Evolutionary conservation across 2,888 invertebrate genomes (phyloP), one percentile per base, ranked within the genome.

Genomic region (Branchinecta sandiegonensis): DNA sequence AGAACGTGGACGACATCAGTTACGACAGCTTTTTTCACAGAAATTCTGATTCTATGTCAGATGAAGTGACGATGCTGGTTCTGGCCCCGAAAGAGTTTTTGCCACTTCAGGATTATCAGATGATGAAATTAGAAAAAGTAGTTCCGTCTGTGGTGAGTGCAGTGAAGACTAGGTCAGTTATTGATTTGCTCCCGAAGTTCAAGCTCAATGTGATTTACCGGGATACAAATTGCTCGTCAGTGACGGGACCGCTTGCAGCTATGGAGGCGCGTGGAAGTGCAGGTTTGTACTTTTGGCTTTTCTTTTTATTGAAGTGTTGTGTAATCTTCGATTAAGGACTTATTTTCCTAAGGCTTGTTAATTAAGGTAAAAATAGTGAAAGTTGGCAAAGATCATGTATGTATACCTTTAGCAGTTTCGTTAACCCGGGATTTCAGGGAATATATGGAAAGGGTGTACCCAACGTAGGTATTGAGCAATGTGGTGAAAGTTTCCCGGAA

Each of bases 191-290:
- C 46, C 84, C 86, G 0, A 84, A 84, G n/a, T 86, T 87, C 82
- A 82, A 81, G 69, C 84, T 89, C 69, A 79, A 83, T 67, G 83
- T 89, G 3, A 83, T 85, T 70, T 83, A 85, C 73, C 79, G 86
- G 71, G 88, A 90, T 74, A 87, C 89, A 0, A 81, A 83, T 67
- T 89, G 89, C 76, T 89, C 89, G 46, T 89, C 89, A 5, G 85
- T 85, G 0, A 82, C 83, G 73, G 90, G 89, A 1, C 87, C 89
- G 0, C 79, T 90, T 67, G 88, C 86, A 9, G 88, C 89, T 37
- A 86, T 90, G 76, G 87, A 90, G 72, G 85, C 88, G 74, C 56
- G 56, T 56, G 56, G 10, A 56, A 56, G 17, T n/a, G 56, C 56
- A 8, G 56, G 56, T 56, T 14, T 14, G 56, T 56, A 14, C 17